These are phyloP conservation scores for Phthorimaea operculella DNA, from an alignment of 1,140 invertebrate genomes.

Conservation along the genomic window DNA sequence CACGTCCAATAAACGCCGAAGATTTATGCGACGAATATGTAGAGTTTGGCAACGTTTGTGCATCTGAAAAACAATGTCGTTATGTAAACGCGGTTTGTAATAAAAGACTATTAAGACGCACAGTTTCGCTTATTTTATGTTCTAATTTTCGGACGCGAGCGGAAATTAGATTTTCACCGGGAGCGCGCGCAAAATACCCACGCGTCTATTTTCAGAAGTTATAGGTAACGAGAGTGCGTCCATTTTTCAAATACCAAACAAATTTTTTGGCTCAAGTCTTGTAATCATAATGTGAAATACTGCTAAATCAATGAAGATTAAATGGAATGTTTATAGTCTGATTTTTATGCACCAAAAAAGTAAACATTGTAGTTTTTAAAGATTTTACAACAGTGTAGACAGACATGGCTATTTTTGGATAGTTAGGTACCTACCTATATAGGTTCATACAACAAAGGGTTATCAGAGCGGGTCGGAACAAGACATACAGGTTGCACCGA, in stretches of 20 bases:
- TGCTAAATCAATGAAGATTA: no score
- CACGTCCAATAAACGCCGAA: background rate
- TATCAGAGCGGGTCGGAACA: background rate
- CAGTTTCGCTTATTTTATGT: background rate
- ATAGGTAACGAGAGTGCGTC: background rate
- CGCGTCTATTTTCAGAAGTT: background rate
- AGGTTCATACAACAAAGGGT: background rate
- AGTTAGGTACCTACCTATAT: no score
- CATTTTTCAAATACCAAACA: background rate
- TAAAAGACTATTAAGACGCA: background rate
- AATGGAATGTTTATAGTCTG: no score
- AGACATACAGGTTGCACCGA: background rate
- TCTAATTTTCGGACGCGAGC: background rate
- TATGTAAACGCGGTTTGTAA: background rate
- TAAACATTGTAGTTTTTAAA: no score
- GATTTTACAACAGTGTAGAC: no score
- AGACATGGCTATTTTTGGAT: no score
- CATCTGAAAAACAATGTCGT: background rate
- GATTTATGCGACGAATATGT: background rate
- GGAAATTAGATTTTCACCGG: background rate
- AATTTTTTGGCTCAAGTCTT: background rate
- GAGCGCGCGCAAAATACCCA: background rate
- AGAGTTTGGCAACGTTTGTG: background rate
- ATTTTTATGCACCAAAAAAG: no score
- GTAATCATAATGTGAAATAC: no score